Conservation (phyloP, 2,113 vertebrate species). For the Prunella fulvescens region DNA sequence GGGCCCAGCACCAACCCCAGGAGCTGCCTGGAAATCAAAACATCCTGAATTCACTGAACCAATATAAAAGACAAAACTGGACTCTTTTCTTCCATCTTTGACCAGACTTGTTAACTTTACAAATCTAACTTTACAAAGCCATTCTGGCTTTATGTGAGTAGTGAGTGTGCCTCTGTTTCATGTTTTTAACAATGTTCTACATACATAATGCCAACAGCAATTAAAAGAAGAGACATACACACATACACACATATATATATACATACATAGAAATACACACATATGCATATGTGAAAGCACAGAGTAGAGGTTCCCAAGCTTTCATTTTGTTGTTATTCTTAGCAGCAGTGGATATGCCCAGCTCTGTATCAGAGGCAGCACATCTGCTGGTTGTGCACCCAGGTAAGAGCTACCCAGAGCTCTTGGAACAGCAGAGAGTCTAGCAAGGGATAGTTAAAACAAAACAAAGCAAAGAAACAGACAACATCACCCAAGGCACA, state of each 20-base stretch:
- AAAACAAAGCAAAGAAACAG: background rate
- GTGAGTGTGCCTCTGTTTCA: background rate
- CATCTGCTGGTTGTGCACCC: background rate
- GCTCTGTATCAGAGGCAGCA: background rate
- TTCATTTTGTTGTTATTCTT: background rate
- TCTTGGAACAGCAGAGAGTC: background rate
- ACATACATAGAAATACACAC: rapidly evolving
- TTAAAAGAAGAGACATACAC: background rate
- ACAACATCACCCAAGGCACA: background rate
- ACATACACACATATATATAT: rapidly evolving
- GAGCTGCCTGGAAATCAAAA: background rate
- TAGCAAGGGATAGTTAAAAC: background rate
- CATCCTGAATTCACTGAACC: background rate
- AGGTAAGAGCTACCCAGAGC: background rate
- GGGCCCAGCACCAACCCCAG: background rate
- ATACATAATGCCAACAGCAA: background rate
- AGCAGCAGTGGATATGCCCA: background rate
- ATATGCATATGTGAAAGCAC: rapidly evolving
- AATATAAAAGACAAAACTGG: background rate
- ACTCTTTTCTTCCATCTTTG: background rate
- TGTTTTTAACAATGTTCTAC: background rate
- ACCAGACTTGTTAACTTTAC: background rate
- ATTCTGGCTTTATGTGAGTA: background rate
- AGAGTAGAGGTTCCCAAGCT: background rate
- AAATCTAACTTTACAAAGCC: too few species aligned